Base-by-base conservation (phyloP, 2,797 vertebrate species). In the Malurus leucopterus region DNA sequence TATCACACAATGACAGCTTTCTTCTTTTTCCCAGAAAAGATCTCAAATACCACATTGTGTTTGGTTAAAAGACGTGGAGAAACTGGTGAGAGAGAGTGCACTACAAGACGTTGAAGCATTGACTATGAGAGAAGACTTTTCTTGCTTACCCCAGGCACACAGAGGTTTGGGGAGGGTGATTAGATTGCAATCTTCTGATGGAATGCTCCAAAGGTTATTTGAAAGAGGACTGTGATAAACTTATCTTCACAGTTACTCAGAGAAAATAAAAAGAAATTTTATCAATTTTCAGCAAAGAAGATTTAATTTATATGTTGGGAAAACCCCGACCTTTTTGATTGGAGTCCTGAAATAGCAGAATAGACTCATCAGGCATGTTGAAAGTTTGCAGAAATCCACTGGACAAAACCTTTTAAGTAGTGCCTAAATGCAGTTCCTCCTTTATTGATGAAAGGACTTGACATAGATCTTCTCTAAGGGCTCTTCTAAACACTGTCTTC, bases 281-380 rank as follows among this genome's bases (percentile, higher is more conserved):
- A 32, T 26, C 27, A 34, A 58, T 77, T 85, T 74, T 11, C 46
- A 65, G 22, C 29, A 77, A 77, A 79, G 61, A 57, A 49, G 26
- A 53, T 69, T 68, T 71, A 24, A 62, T 61, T 74, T 63, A 29
- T 9, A 7, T 38, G 3, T 29, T 55, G 34, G 21, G 8, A 9
- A 68, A 75, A 87, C 8, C 0, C 0, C 14, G 34, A 3, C 4
- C 2, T 57, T 83, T 64, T 80, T 77, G 19, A 55, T 1, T 21
- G 8, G 51, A 65, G 30, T 59, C 12, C 43, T 81, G 67, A 90
- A 73, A 24, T 15, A 51, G 14, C 2, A 3, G 47, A 89, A 81
- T 13, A 78, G 13, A 18, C 13, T 65, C n/a, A 38, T 55, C 51
- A 75, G 7, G 20, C 10, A 36, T 73, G 46, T 17, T 54, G 46